phyloP scores from a whole-genome alignment of 2,888 invertebrate genomes.

The Pterostichus niger region DNA sequence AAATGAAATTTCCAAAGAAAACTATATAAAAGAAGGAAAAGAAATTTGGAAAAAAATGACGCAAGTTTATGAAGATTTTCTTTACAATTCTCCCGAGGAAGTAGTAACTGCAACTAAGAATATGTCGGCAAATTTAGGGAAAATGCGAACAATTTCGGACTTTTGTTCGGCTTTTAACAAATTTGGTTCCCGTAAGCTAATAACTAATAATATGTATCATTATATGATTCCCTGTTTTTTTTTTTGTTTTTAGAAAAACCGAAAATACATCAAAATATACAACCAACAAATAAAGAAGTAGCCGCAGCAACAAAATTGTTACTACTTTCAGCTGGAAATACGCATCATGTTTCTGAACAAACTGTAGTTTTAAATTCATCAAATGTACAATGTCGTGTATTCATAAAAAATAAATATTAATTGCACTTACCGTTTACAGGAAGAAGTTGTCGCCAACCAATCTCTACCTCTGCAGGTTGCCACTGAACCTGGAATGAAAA shows the following conservation, averaged over 20 bases:
- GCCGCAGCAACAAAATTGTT: slow-evolving; percentile 9
- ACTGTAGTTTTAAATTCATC: background rate
- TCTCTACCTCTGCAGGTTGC: background rate
- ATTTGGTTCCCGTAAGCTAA: slow-evolving; percentile 8
- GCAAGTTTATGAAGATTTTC: slow-evolving; percentile 28
- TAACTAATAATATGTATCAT: slow-evolving; percentile 6
- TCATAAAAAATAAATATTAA: background rate
- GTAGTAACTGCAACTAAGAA: background rate
- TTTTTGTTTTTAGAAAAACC: background rate
- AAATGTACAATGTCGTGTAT: background rate
- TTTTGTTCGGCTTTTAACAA: slow-evolving; percentile 8
- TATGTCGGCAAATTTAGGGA: background rate
- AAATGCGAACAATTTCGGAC: slow-evolving; percentile 14
- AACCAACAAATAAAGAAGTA: background rate
- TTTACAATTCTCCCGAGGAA: slow-evolving; percentile 16
- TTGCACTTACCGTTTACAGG: background rate
- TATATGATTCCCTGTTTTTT: background rate
- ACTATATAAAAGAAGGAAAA: slow-evolving; percentile 30
- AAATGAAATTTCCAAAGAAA: slow-evolving; percentile 8
- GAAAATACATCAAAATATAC: background rate
- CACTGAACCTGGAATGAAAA: slow-evolving; percentile 10
- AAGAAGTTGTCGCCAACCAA: background rate
- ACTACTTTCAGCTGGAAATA: background rate
- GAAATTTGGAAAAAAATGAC: slow-evolving; percentile 42
- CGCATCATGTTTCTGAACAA: slow-evolving; percentile 1